Percentiles rank a stretch among this genome's conserved stretches.
Conservation (phyloP, 92 coral and sea anemone genomes). For the Parazoanthus atlanticus region DNA sequence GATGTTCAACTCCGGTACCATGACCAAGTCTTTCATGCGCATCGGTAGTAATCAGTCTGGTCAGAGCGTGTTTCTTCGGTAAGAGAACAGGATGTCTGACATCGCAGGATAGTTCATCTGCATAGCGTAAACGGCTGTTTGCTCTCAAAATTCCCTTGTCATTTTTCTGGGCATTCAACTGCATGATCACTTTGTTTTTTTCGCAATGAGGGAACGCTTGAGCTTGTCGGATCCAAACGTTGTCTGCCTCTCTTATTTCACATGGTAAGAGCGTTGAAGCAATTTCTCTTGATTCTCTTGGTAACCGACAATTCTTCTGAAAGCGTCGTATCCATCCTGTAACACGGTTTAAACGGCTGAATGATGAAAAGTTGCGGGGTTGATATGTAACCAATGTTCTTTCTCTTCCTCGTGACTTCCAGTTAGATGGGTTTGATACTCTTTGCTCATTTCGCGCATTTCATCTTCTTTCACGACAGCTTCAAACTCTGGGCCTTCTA, state of each 20-base stretch:
- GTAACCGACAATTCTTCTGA: neutral
- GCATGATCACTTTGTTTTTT: too few relatives aligned
- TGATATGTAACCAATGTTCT: neutral
- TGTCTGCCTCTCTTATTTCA: neutral
- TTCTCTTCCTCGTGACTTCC: constrained; percentile 7
- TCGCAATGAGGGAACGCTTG: neutral
- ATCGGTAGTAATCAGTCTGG: neutral
- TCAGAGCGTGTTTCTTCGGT: too few relatives aligned
- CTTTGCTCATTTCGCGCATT: constrained; percentile 9
- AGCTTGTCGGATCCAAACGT: neutral
- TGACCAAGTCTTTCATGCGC: constrained; percentile 53
- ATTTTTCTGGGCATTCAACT: too few relatives aligned
- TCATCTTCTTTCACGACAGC: constrained; percentile 11
- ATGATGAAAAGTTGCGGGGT: neutral
- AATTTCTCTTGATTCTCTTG: neutral
- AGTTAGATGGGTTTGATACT: neutral
- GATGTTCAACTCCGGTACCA: constrained; percentile 51
- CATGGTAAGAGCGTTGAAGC: neutral
- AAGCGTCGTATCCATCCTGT: neutral
- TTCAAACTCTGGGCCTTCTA: constrained; percentile 42
- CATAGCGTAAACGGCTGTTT: too few relatives aligned
- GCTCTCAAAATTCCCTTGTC: too few relatives aligned
- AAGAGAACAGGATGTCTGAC: too few relatives aligned
- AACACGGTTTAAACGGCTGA: neutral
- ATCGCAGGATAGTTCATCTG: too few relatives aligned